These are phyloP conservation scores for Melanogrammus aeglefinus DNA, from an alignment of 2,797 vertebrate genomes.

Conservation along the genomic window DNA sequence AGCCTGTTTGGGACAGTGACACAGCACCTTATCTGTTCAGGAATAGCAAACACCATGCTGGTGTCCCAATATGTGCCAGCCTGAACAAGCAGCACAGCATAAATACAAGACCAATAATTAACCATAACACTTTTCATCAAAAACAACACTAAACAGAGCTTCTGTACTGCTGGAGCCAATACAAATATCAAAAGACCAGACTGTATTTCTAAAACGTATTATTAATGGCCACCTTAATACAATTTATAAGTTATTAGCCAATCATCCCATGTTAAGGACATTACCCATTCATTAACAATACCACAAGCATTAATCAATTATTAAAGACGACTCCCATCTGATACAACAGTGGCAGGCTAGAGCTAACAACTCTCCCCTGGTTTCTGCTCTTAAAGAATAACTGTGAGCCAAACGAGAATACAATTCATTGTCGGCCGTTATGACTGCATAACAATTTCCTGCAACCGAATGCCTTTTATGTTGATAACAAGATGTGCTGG, in stretches of 20 bases:
- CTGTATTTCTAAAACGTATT: not conserved
- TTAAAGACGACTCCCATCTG: not conserved
- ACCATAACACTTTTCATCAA: constrained; percentile 20
- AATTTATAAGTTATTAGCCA: not conserved
- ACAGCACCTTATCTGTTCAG: constrained; percentile 35
- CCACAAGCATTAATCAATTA: constrained; percentile 9
- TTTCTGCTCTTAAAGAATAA: constrained; percentile 31
- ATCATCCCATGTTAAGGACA: not conserved
- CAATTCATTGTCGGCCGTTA: constrained; percentile 29
- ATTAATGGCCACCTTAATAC: not conserved
- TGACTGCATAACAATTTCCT: constrained; percentile 56
- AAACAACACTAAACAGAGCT: constrained; percentile 23
- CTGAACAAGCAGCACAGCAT: constrained; percentile 23
- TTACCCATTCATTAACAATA: not conserved
- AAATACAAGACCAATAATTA: constrained; percentile 29
- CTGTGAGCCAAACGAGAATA: constrained; percentile 31
- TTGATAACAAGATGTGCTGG: constrained; percentile 37
- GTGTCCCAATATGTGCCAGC: constrained; percentile 23
- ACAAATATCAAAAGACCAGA: not conserved
- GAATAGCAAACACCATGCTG: constrained; percentile 27
- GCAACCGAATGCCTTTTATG: constrained; percentile 38
- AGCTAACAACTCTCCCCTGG: not conserved
- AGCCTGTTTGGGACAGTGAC: constrained; percentile 31
- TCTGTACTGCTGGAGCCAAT: not conserved
- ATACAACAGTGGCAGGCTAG: not conserved